phyloP scores from a whole-genome alignment of 2,113 vertebrate genomes.

The Lasiurus borealis region DNA sequence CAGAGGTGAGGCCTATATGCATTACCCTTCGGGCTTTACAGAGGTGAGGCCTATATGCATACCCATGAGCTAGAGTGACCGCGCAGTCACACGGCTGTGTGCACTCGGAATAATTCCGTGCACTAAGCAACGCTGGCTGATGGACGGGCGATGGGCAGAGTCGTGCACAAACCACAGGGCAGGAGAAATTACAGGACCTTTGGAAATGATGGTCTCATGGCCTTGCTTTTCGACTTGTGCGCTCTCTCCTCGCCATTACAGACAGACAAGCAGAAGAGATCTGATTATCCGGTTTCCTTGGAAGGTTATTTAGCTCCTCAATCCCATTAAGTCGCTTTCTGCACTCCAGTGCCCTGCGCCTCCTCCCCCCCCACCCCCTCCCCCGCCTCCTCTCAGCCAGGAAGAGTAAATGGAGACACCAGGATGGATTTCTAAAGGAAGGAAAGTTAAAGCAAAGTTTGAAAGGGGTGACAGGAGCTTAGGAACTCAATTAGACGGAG shows the following conservation, averaged over 20 bases:
- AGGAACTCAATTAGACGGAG: slow-evolving; percentile 88
- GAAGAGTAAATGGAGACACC: slow-evolving; percentile 83
- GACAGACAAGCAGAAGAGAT: slow-evolving; percentile 78
- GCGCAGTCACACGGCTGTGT: not conserved
- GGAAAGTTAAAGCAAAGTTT: slow-evolving; percentile 86
- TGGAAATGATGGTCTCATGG: slow-evolving; percentile 72
- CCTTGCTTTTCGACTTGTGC: slow-evolving; percentile 70
- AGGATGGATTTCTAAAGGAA: slow-evolving; percentile 86
- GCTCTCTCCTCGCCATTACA: slow-evolving; percentile 71
- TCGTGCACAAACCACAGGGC: slow-evolving; percentile 53
- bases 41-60: slow-evolving; percentile 28
- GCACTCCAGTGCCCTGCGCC: slow-evolving; percentile 79
- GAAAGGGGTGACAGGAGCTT: slow-evolving; percentile 85
- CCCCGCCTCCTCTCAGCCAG: slow-evolving; percentile 74
- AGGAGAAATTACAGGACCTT: slow-evolving; percentile 69
- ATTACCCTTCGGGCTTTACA: slow-evolving; percentile 71
- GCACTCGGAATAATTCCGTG: slow-evolving; percentile 60
- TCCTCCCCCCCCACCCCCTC: slow-evolving; percentile 46
- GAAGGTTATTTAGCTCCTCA: slow-evolving; percentile 77
- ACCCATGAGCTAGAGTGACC: slow-evolving; percentile 55
- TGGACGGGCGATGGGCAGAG: slow-evolving; percentile 27
- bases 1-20: slow-evolving; percentile 35
- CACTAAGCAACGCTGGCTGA: slow-evolving; percentile 59
- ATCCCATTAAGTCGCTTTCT: slow-evolving; percentile 74
- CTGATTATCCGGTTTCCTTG: slow-evolving; percentile 83